Base-by-base conservation (phyloP, 2,113 vertebrate genomes). In the Dipodomys merriami region DNA sequence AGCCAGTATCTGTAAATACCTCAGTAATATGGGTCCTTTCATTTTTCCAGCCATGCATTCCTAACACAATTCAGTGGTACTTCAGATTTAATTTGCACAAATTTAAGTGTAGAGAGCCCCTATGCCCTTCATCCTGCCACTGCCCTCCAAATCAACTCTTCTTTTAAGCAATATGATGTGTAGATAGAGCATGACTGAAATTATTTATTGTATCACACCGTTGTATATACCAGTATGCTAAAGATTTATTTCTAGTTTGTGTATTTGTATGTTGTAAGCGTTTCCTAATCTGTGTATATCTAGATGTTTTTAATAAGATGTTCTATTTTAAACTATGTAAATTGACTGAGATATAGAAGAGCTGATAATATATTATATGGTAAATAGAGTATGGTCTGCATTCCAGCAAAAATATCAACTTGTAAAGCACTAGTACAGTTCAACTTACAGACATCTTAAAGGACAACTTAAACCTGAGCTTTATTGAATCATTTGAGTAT, bases 141-240 rank as follows among this genome's bases (percentile, higher is more conserved):
- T 98, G 97, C 97, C 98, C 97, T 97, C 95, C 96, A 97, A 89
- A 98, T 98, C 98, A 98, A 98, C 98, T 99, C 99, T 99, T 99
- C 99, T 99, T 99, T 99, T 99, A 99, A 99, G 99, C 99, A 99
- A 99, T 99, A 99, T 99, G 99, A 99, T 99, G 99, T 99, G 99
- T 99, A 99, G 99, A 99, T 99, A 99, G 99, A 99, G 99, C 99
- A 99, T 99, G 99, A 99, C 98, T 98, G 99, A 99, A 99, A 99
- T 99, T 98, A 98, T 98, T 99, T 99, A 99, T 98, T 98, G 99
- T 99, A 99, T 99, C 98, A 98, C 99, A 98, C 97, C 97, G 98
- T 99, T 99, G 99, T 99, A 99, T 98, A 98, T 98, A 99, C 98
- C 98, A 99, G 98, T 99, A 99, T 98, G 99, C 98, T 99, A 98